Evolutionary conservation across 2,888 invertebrate genomes (phyloP).

Genomic region (Chaitophorus viminalis): DNA sequence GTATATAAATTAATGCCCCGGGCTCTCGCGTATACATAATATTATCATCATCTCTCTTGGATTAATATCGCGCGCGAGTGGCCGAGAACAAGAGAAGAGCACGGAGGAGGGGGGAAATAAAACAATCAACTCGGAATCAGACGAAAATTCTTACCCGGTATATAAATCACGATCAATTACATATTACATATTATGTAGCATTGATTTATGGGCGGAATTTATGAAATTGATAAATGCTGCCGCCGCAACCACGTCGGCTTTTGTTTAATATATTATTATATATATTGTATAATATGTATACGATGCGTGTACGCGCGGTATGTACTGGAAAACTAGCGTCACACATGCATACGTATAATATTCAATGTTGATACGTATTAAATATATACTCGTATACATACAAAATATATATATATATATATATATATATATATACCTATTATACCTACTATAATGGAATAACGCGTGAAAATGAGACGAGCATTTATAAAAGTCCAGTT

Average conservation of each 20-base stretch:
- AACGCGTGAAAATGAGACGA: background rate
- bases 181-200: background rate
- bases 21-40: background rate
- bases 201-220: conserved; percentile 42
- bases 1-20: conserved; percentile 20
- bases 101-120: background rate
- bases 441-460: too few relatives aligned
- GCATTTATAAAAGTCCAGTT: background rate
- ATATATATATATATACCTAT: too few relatives aligned
- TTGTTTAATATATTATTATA: background rate
- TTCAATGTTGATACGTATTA: too few relatives aligned
- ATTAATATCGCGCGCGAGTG: background rate
- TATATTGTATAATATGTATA: background rate
- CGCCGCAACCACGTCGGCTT: too few relatives aligned
- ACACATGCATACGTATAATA: background rate
- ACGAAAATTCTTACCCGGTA: background rate
- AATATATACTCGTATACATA: too few relatives aligned
- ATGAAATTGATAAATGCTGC: conserved; percentile 19
- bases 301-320: background rate
- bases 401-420: too few relatives aligned
- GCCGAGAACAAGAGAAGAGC: background rate
- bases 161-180: conserved; percentile 20
- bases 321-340: background rate
- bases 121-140: background rate
- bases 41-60: background rate